Evolutionary conservation across 2,888 invertebrate genomes (phyloP), one percentile per base, ranked within the genome.

Genomic region (Lochmaea capreae): DNA sequence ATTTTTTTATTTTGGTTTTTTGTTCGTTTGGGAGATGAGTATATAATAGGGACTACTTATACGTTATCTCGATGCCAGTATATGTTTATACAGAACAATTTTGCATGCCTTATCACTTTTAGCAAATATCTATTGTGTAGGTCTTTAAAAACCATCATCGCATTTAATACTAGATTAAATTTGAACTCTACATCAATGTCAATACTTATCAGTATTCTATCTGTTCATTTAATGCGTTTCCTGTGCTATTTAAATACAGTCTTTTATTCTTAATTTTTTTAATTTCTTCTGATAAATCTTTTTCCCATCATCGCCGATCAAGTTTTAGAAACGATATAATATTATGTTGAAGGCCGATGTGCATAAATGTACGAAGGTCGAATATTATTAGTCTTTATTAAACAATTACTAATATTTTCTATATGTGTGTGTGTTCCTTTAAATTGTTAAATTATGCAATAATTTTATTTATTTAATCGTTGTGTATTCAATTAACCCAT

Each of bases 101-200:
- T 8, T 33, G 33, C 33, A 33, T 33, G 33, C 33, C 33, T 33
- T 33, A 33, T 33, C 33, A 8, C 5, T 33, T 6, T 33, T 33
- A 6, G 33, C 33, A 6, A 33, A 33, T 33, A 33, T 33, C 33
- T 33, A 33, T 33, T 33, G 33, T 33, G 33, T 33, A 8, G 33
- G 33, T 33, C 33, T 33, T 33, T 33, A 33, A 33, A 33, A 33
- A 33, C 8, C 6, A 33, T 33, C 3, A 8, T 33, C 33, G 33
- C 33, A 33, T 33, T 33, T 33, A 33, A 33, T 8, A 33, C 33
- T 8, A 33, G 33, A 33, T 33, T 8, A 8, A 22, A 26, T 66
- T 66, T 66, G 66, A 66, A 66, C 66, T 54, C 39, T 22, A 39
- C 39, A 66, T 66, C 54, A 63, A 18, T 66, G 54, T 66, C 65